Evolutionary conservation across 2,888 invertebrate species (phyloP).

Genomic region (Agrotis segetum): DNA sequence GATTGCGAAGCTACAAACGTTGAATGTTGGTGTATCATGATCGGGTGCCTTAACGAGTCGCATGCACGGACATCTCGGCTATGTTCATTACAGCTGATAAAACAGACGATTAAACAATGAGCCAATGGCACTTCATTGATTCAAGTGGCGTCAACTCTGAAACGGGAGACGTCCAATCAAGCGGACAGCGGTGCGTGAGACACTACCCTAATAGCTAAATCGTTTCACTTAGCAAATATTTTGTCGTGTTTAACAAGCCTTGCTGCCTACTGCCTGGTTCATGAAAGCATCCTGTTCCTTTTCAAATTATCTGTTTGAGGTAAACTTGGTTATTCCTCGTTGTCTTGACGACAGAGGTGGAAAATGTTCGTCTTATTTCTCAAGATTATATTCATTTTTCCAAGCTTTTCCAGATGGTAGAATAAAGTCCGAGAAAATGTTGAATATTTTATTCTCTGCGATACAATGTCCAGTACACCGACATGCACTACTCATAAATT

Average conservation of each 20-base stretch:
- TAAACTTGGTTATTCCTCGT: constrained; percentile 36
- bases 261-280: constrained; percentile 21
- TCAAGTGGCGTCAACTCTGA: constrained; percentile 85
- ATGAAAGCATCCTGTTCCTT: constrained; percentile 54
- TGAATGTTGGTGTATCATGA: constrained; percentile 60
- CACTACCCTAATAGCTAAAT: constrained; percentile 63
- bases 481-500: constrained; percentile 1
- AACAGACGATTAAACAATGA: constrained; percentile 88
- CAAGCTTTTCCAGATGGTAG: constrained; percentile 14
- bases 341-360: not conserved
- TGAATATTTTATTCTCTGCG: constrained; percentile 21
- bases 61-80: constrained; percentile 58
- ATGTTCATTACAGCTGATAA: constrained; percentile 87
- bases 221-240: constrained; percentile 61
- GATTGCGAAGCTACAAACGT: constrained; percentile 35
- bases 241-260: constrained; percentile 46
- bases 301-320: constrained; percentile 47
- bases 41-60: constrained; percentile 68
- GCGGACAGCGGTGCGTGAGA: constrained; percentile 52
- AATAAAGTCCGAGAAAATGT: constrained; percentile 22
- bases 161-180: constrained; percentile 86
- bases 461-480: not conserved
- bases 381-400: constrained; percentile 17
- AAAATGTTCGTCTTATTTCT: not conserved
- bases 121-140: constrained; percentile 88